Conservation (phyloP, 2,113 vertebrate genomes). For the Thalassoma bifasciatum region DNA sequence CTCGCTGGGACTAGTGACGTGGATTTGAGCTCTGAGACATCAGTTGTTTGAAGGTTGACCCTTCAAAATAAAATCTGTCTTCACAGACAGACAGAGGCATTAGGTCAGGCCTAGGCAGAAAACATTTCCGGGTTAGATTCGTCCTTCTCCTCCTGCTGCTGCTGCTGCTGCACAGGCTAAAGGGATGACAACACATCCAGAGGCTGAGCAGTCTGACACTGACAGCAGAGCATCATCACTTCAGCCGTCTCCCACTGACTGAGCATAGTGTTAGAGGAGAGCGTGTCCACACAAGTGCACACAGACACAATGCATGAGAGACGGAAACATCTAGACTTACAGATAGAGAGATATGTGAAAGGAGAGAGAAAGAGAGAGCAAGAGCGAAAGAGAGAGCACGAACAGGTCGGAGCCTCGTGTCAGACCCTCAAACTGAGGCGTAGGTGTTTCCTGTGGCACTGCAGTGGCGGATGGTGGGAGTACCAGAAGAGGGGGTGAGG, state of each 20-base stretch:
- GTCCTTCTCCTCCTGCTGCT: conserved; percentile 60
- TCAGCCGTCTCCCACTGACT: conserved; percentile 20
- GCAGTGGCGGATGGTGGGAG: conserved; percentile 85
- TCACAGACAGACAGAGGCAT: conserved; percentile 40
- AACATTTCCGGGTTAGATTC: conserved; percentile 48
- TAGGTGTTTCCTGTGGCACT: conserved; percentile 84
- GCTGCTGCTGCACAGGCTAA: conserved; percentile 54
- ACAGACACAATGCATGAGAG: conserved; percentile 63
- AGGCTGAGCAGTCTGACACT: conserved; percentile 61
- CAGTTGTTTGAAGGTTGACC: conserved; percentile 52
- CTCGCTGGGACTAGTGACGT: conserved; percentile 76
- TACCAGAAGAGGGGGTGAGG: conserved; percentile 72
- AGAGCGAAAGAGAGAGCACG: conserved; percentile 47
- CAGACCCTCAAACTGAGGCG: conserved; percentile 80
- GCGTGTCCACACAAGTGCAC: conserved; percentile 59
- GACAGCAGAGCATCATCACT: conserved; percentile 55
- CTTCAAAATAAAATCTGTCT: conserved; percentile 38
- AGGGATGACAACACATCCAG: conserved; percentile 62
- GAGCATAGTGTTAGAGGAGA: conserved; percentile 32
- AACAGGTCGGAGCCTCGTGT: conserved; percentile 27
- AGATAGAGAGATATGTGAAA: conserved; percentile 58
- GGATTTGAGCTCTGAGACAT: conserved; percentile 81
- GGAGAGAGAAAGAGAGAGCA: conserved; percentile 51
- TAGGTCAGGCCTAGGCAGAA: conserved; percentile 18
- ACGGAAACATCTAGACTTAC: conserved; percentile 59